Evolutionary conservation across 2,797 vertebrate species (phyloP), one percentile per base, ranked within the genome.

Genomic region (Martes flavigula): DNA sequence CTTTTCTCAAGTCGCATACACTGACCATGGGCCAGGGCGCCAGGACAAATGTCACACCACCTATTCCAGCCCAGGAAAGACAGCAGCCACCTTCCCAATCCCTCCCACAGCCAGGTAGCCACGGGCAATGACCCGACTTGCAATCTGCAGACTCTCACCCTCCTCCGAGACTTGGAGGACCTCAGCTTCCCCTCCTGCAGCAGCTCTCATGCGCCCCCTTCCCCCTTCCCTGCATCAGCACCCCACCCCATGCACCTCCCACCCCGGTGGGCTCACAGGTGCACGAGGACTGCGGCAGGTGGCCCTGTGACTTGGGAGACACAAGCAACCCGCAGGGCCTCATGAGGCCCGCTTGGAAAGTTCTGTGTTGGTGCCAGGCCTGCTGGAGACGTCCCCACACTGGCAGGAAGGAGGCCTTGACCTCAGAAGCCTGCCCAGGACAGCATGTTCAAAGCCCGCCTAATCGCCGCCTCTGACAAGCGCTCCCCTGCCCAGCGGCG

Each of bases 401-500:
- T 23, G 84, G 25, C 15, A 11, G 13, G 7, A 17, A 56, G 25
- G 13, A 21, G 21, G 8, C 5, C 18, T 25, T 1, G 7, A 35
- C 48, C 35, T 51, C 27, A 10, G 27, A 38, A 95, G 25, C 62
- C 72, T 56, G 68, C 46, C 11, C 14, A 3, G 62, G 96, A 18
- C 18, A 12, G 88, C 0, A 0, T 3, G 14, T 58, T 70, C 93
- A 64, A 48, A 54, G 35, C n/a, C 0, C 48, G 0, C 30, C 0
- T 0, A 21, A 72, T 90, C 56, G 30, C 77, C 5, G 25, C 84
- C 25, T 92, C 88, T 78, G 58, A 89, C 27, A 54, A 54, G 40
- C 40, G 94, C 96, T 78, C 87, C 81, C 86, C 2, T 23, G 11
- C 70, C 21, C 21, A 20, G 66, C 4, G 8, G n/a, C 66, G 5